A percentile compares a stretch with the other conserved stretches of the same genome.
Conservation (phyloP, 2,113 vertebrate species). For the Electrona antarctica region DNA sequence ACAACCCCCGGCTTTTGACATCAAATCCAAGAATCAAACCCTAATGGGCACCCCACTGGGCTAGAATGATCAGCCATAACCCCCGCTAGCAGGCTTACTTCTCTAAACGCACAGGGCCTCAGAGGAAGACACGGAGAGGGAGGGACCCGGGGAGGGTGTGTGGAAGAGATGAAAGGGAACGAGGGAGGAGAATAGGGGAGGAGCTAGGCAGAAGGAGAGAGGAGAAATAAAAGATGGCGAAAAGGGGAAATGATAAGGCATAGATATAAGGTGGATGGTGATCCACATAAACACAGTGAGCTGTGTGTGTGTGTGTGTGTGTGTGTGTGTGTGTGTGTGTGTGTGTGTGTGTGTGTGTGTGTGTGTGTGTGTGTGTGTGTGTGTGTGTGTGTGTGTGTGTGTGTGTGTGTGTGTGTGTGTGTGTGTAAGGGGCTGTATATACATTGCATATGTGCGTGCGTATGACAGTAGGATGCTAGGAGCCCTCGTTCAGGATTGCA, state of each 20-base stretch:
- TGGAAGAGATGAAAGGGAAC: constrained; percentile 17
- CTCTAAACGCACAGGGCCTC: constrained; percentile 69
- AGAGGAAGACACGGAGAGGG: constrained; percentile 55
- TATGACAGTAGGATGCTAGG: no score
- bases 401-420: no score
- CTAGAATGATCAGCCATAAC: constrained; percentile 73
- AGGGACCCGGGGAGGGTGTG: constrained; percentile 22
- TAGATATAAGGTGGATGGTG: constrained; percentile 1
- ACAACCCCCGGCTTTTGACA: constrained; percentile 75
- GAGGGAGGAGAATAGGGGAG: constrained; percentile 2
- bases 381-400: not conserved
- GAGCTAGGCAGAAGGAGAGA: not conserved
- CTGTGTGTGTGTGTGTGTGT: not conserved
- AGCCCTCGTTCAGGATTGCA: no score
- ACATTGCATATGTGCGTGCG: no score
- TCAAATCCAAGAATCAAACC: constrained; percentile 74
- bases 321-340: no score
- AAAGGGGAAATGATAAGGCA: not conserved
- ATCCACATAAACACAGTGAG: constrained; percentile 8
- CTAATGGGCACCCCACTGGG: constrained; percentile 76
- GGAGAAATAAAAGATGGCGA: not conserved
- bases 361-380: not conserved
- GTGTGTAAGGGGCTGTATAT: not conserved
- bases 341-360: not conserved
- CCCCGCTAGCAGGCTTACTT: constrained; percentile 75